A percentile compares a stretch with the other conserved stretches of the same genome.
Evolutionary conservation across 2,113 vertebrate species (phyloP).

Genomic region (Hyla sarda): DNA sequence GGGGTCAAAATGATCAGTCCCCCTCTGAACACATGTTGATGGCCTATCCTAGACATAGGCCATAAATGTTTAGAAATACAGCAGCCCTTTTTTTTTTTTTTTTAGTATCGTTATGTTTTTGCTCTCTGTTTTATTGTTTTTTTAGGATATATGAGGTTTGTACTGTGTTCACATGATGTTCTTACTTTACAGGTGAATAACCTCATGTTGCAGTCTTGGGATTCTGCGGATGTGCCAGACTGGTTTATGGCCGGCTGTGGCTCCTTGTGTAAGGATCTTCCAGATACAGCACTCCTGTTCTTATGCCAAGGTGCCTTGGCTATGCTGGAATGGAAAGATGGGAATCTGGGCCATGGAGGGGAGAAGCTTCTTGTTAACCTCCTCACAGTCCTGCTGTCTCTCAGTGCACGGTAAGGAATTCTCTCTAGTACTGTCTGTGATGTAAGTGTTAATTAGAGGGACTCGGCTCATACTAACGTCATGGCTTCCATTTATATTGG

Average conservation of each 20-base stretch:
- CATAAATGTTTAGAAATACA: too few relatives aligned
- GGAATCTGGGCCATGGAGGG: slow-evolving; percentile 71
- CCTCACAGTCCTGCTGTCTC: slow-evolving; percentile 77
- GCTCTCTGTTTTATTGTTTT: too few relatives aligned
- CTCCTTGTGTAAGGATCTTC: slow-evolving; percentile 66
- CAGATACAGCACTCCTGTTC: slow-evolving; percentile 76
- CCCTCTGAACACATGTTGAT: too few relatives aligned
- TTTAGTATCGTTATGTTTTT: background rate
- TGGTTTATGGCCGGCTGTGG: slow-evolving; percentile 80
- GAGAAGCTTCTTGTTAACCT: slow-evolving; percentile 83
- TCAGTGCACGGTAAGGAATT: slow-evolving; percentile 82
- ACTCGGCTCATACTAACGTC: too few relatives aligned
- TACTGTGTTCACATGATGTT: background rate
- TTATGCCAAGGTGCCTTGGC: slow-evolving; percentile 91
- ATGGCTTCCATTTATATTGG: too few relatives aligned
- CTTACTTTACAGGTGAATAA: slow-evolving; percentile 76
- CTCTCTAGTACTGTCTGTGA: background rate
- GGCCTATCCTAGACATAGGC: too few relatives aligned
- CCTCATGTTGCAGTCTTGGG: slow-evolving; percentile 72
- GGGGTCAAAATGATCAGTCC: too few relatives aligned
- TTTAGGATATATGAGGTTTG: too few relatives aligned
- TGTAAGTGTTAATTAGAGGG: too few relatives aligned
- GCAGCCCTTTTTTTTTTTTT: background rate
- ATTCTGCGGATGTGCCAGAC: slow-evolving; percentile 64
- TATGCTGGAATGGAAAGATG: slow-evolving; percentile 87